Evolutionary conservation across 2,888 invertebrate species (phyloP).

Genomic region (Stenoptilia bipunctidactyla): DNA sequence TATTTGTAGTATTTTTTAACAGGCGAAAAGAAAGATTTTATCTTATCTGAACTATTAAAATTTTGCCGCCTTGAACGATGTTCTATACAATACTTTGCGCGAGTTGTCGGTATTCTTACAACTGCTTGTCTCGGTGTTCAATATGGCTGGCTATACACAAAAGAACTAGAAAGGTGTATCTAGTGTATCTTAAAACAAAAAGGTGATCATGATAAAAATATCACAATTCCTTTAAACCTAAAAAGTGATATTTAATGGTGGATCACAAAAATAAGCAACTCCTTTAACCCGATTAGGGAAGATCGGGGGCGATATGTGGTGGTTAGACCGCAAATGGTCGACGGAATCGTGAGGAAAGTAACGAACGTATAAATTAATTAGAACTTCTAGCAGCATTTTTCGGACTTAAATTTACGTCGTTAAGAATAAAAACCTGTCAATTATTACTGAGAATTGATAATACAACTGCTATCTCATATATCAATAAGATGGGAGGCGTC

Average conservation of each 20-base stretch:
- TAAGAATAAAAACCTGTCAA: conserved; percentile 5
- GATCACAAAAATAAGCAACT: conserved; percentile 8
- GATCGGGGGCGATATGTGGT: conserved; percentile 8
- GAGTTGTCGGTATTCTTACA: conserved; percentile 9
- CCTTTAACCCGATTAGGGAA: neutral
- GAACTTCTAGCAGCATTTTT: conserved; percentile 11
- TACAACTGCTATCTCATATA: conserved; percentile 10
- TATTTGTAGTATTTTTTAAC: neutral
- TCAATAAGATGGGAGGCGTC: too few species aligned
- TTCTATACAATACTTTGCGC: conserved; percentile 3
- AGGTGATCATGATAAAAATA: too few species aligned
- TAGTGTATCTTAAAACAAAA: neutral
- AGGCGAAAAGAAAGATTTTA: neutral
- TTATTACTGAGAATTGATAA: conserved; percentile 12
- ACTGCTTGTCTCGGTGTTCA: conserved; percentile 11
- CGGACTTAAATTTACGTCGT: conserved; percentile 9
- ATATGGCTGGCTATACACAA: conserved; percentile 12
- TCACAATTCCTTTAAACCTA: neutral
- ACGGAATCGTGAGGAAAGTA: conserved; percentile 7
- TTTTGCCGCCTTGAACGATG: neutral
- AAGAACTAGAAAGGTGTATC: conserved; percentile 1
- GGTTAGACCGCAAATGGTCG: conserved; percentile 7
- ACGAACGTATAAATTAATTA: conserved; percentile 10
- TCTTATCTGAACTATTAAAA: neutral
- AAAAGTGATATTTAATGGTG: conserved; percentile 12